Percentiles rank a stretch among this genome's conserved stretches.
These are phyloP conservation scores for Amiota communis DNA, from an alignment of 2,888 invertebrate species.

Conservation along the genomic window DNA sequence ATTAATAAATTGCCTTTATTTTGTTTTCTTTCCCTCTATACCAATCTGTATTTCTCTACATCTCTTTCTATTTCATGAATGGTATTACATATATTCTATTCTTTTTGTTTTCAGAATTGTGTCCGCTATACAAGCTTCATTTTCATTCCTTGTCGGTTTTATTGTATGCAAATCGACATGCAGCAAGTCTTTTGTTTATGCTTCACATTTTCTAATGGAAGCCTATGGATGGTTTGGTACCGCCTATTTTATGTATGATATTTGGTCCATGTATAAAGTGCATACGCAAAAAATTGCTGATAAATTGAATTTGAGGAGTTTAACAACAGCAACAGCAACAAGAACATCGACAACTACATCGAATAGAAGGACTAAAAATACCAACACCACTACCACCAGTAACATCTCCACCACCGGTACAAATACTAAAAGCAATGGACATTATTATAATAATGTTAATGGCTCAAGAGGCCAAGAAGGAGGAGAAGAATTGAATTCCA, in stretches of 20 bases:
- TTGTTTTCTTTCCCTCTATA: neutral
- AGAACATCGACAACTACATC: conserved; percentile 27
- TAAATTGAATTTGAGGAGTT: conserved; percentile 67
- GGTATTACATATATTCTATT: neutral
- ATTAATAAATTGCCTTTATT: no score
- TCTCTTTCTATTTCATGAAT: neutral
- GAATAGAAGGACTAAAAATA: conserved; percentile 34
- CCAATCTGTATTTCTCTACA: neutral
- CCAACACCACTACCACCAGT: no score
- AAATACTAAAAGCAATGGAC: conserved; percentile 30
- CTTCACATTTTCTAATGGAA: conserved; percentile 82
- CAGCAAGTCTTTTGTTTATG: conserved; percentile 79
- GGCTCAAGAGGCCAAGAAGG: conserved; percentile 18
- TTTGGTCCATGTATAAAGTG: conserved; percentile 86
- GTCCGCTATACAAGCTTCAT: conserved; percentile 81
- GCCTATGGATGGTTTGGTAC: conserved; percentile 87
- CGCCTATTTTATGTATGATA: conserved; percentile 85
- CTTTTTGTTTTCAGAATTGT: conserved; percentile 76
- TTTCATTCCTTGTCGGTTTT: conserved; percentile 80
- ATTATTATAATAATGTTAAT: conserved; percentile 34
- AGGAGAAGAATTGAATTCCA: conserved; percentile 55
- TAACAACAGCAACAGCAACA: conserved; percentile 49
- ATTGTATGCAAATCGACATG: conserved; percentile 81
- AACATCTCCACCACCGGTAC: conserved; percentile 28
- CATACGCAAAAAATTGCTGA: conserved; percentile 74